Percentiles rank a stretch among this genome's conserved stretches.
phyloP scores from a whole-genome alignment of 2,113 vertebrate genomes.

The Diadophis punctatus region DNA sequence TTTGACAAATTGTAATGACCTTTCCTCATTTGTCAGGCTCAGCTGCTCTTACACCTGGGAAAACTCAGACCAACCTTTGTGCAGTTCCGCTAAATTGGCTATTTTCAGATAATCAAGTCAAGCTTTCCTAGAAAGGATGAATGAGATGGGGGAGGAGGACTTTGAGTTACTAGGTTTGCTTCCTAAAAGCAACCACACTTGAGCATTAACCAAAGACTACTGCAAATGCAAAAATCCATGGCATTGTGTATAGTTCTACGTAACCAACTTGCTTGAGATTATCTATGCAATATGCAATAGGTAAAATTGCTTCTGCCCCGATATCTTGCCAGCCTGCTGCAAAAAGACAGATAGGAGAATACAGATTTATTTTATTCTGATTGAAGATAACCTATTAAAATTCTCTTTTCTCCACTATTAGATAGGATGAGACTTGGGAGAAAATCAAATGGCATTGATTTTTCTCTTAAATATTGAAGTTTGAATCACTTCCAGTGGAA shows the following conservation, averaged over 20 bases:
- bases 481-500: background rate
- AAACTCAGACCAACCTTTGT: slow-evolving; percentile 28
- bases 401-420: background rate
- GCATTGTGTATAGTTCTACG: background rate
- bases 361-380: background rate
- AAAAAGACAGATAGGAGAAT: background rate
- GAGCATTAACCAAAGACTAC: background rate
- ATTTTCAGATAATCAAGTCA: slow-evolving; percentile 25
- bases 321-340: background rate
- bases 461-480: background rate
- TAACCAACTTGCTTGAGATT: background rate
- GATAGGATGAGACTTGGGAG: background rate
- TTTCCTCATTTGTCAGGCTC: slow-evolving; percentile 37
- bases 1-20: slow-evolving; percentile 37
- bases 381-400: background rate
- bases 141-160: background rate
- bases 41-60: slow-evolving; percentile 20
- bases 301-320: background rate
- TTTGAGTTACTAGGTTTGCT: background rate
- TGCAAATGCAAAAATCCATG: background rate
- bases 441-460: background rate
- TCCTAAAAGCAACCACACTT: background rate
- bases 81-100: slow-evolving; percentile 14
- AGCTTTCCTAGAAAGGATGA: slow-evolving; percentile 16
- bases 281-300: background rate